These are phyloP conservation scores for Esox niger DNA, from an alignment of 2,113 vertebrate species.

Conservation along the genomic window DNA sequence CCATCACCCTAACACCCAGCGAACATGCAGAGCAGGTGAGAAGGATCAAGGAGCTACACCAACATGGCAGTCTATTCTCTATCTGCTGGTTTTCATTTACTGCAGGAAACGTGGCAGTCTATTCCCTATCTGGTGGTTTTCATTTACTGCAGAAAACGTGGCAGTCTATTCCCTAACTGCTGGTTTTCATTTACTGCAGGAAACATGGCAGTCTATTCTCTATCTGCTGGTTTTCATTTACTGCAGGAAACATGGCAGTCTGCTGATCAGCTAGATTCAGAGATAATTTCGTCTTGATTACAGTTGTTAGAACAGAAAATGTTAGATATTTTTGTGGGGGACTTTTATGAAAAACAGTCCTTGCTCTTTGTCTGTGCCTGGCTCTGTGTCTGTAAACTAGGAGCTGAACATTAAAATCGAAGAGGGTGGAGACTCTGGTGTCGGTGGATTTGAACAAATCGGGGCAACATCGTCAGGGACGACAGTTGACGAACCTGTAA, in stretches of 20 bases:
- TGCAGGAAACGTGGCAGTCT: too few species aligned
- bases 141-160: too few species aligned
- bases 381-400: conserved; percentile 44
- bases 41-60: not conserved
- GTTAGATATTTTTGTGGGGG: not conserved
- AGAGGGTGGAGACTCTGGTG: conserved; percentile 45
- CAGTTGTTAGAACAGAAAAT: too few species aligned
- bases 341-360: not conserved
- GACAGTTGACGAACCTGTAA: conserved; percentile 27
- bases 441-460: conserved; percentile 54
- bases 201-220: too few species aligned
- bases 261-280: not conserved
- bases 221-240: too few species aligned
- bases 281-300: not conserved
- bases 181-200: too few species aligned
- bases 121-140: too few species aligned
- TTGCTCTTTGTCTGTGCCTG: too few species aligned
- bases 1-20: conserved; percentile 60
- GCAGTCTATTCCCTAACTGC: too few species aligned
- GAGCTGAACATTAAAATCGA: conserved; percentile 51
- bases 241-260: too few species aligned
- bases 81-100: too few species aligned
- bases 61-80: not conserved
- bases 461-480: conserved; percentile 30
- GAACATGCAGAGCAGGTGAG: conserved; percentile 67